phyloP scores from a whole-genome alignment of 1,140 invertebrate genomes.

The Bombus confusus region DNA sequence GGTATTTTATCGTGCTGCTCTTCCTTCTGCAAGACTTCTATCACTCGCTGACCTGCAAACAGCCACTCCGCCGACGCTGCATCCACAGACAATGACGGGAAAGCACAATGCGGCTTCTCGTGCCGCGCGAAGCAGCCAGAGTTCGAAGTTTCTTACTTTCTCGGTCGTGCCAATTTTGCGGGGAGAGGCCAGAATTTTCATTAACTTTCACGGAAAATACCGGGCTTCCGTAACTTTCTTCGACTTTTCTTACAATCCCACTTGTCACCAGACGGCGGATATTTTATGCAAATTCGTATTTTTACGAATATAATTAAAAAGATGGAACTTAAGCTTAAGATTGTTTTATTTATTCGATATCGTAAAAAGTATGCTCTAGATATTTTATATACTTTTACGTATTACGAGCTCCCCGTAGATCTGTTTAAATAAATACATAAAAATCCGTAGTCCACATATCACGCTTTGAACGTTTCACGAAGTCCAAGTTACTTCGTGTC shows the following conservation, averaged over 20 bases:
- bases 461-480: neutral
- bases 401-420: no score
- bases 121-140: neutral
- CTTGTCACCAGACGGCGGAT: neutral
- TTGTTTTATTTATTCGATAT: no score
- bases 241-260: neutral
- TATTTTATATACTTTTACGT: no score
- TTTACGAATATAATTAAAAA: no score
- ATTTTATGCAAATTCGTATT: no score
- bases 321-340: no score
- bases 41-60: slow-evolving; percentile 1
- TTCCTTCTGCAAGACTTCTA: neutral
- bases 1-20: neutral
- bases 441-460: no score
- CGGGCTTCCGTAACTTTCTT: neutral
- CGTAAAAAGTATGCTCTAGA: no score
- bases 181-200: neutral
- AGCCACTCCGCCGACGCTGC: neutral
- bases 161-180: no score
- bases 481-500: neutral
- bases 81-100: slow-evolving; percentile 2
- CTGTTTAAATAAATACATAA: no score
- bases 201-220: neutral
- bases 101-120: neutral
- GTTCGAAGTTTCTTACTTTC: neutral